Percentiles rank a stretch among this genome's conserved stretches.
These are phyloP conservation scores for Chironomus tepperi DNA, from an alignment of 1,140 invertebrate genomes.

Conservation along the genomic window DNA sequence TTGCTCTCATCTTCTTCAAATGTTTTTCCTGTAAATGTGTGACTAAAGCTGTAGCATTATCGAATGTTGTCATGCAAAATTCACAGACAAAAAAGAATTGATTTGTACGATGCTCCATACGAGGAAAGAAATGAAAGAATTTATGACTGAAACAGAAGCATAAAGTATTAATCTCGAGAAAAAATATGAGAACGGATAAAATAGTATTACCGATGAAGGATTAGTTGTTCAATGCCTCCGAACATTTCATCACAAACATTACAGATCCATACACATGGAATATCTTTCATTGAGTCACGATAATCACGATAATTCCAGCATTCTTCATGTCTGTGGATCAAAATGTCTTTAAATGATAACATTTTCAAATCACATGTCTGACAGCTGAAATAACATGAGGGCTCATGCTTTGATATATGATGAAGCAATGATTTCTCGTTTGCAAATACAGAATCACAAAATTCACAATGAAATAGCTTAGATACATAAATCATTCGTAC, in stretches of 20 bases:
- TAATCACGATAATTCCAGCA: constrained; percentile 41
- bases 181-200: too few relatives aligned
- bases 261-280: constrained; percentile 38
- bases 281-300: constrained; percentile 32
- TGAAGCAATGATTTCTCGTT: constrained; percentile 41
- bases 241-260: constrained; percentile 43
- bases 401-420: constrained; percentile 43
- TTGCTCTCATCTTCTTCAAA: constrained; percentile 32
- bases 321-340: constrained; percentile 47
- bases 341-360: constrained; percentile 43
- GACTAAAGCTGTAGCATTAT: constrained; percentile 39
- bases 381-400: constrained; percentile 47
- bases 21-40: constrained; percentile 39
- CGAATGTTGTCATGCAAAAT: constrained; percentile 35
- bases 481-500: constrained; percentile 30
- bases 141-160: constrained; percentile 32
- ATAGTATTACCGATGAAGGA: constrained; percentile 40
- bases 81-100: constrained; percentile 34
- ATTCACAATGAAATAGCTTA: constrained; percentile 48
- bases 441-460: constrained; percentile 46
- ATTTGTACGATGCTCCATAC: constrained; percentile 28
- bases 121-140: constrained; percentile 36
- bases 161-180: too few relatives aligned
- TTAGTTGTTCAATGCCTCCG: constrained; percentile 34
- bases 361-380: constrained; percentile 43